Base-by-base conservation (phyloP, 2,113 vertebrate genomes). In the Xyrauchen texanus region DNA sequence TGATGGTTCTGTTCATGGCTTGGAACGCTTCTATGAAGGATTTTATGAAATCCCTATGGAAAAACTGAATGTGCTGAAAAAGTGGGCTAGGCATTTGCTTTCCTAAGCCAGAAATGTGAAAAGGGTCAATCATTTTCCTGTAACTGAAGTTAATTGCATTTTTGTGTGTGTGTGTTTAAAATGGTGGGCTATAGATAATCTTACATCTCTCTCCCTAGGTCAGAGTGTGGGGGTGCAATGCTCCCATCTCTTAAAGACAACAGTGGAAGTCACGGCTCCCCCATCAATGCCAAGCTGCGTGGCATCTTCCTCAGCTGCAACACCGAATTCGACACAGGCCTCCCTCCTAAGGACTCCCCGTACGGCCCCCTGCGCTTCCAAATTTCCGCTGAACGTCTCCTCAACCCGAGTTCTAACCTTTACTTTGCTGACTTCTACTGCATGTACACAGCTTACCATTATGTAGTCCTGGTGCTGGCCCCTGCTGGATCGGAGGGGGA, bases 401-500 rank as follows among this genome's bases (percentile, higher is more conserved):
- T 99, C 75, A 94, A 95, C 87, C 92, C 95, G 83, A 92, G 93
- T 88, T 94, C 95, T 88, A 92, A 92, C 86, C 93, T 99, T 80
- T 99, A 98, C 88, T 99, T 99, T 44, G 97, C 97, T 66, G 96
- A 98, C 92, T 96, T 98, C 92, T 99, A 98, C 92, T 99, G 96
- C 83, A 98, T 98, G 97, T 99, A 98, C 94, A 98, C 96, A 0
- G 95, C 97, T 73, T 99, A 98, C 88, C 97, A 99, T 90, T 99
- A 98, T 6, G 96, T 96, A 71, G 93, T 99, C 86, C 92, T 99
- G 87, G 97, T 98, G 49, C 88, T 98, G 92, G 95, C 97, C 0
- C 96, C 96, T 6, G 93, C 93, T 4, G 96, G 95, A 68, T 96
- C 97, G 1, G 94, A 94, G 21, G 97, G 97, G 12, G 97, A 99